Percentiles rank a stretch among this genome's conserved stretches.
Evolutionary conservation across 2,888 invertebrate genomes (phyloP).

Genomic region (Apodemia hepburni): DNA sequence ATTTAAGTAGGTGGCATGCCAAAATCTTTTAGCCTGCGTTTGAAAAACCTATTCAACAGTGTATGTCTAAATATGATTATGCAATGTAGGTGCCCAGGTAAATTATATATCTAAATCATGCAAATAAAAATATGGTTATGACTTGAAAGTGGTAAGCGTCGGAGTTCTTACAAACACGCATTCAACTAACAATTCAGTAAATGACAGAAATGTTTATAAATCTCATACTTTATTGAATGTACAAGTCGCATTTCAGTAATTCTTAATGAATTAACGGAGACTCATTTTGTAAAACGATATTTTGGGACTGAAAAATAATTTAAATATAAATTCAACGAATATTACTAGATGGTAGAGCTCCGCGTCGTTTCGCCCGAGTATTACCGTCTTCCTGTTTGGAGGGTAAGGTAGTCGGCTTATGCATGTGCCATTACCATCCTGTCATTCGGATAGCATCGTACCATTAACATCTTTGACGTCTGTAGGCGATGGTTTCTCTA

Average conservation of each 20-base stretch:
- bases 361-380: too few relatives aligned
- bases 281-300: background rate
- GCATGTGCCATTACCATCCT: too few relatives aligned
- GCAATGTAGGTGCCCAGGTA: background rate
- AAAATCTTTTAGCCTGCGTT: too few relatives aligned
- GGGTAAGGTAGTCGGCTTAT: too few relatives aligned
- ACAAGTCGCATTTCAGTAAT: background rate
- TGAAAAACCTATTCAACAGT: too few relatives aligned
- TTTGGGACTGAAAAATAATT: too few relatives aligned
- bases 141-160: background rate
- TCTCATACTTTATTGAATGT: background rate
- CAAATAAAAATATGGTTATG: background rate
- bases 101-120: background rate
- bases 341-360: too few relatives aligned
- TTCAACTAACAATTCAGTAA: background rate
- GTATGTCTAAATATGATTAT: too few relatives aligned
- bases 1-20: background rate
- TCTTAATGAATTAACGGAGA: background rate
- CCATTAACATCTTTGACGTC: too few relatives aligned
- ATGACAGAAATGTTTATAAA: slow-evolving; percentile 2
- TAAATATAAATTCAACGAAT: background rate
- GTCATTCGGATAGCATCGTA: too few relatives aligned
- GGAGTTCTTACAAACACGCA: background rate
- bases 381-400: too few relatives aligned
- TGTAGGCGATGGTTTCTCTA: too few relatives aligned